Evolutionary conservation across 2,113 vertebrate genomes (phyloP).

Genomic region (Pygathrix nemaeus): DNA sequence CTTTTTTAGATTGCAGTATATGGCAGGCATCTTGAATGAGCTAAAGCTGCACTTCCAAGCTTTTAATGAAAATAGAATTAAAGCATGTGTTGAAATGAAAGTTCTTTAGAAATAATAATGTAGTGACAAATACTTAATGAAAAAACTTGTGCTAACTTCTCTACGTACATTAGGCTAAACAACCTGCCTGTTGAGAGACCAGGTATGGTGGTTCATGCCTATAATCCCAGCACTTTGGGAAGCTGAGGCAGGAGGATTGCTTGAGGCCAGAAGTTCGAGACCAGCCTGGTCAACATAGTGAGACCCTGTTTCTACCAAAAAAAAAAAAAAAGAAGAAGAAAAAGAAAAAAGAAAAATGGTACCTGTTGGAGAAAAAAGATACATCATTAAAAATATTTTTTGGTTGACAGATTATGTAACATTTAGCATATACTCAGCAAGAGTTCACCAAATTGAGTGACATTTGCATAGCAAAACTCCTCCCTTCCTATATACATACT

Average conservation of each 20-base stretch:
- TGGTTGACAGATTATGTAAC: background rate
- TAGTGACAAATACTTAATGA: background rate
- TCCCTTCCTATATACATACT: background rate
- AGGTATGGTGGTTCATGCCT: too few relatives aligned
- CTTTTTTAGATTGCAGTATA: background rate
- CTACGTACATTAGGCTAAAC: constrained; percentile 27
- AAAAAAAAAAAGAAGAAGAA: background rate
- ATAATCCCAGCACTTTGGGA: too few relatives aligned
- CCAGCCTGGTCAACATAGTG: too few relatives aligned
- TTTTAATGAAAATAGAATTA: constrained; percentile 38
- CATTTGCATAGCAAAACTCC: background rate
- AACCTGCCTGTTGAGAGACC: background rate
- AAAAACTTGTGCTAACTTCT: background rate
- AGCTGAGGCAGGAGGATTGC: too few relatives aligned
- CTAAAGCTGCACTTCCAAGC: constrained; percentile 20
- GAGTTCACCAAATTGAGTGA: constrained; percentile 26
- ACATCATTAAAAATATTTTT: constrained; percentile 22
- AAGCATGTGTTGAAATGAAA: constrained; percentile 33
- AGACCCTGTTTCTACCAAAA: too few relatives aligned
- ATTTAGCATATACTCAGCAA: constrained; percentile 34
- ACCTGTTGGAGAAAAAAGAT: background rate
- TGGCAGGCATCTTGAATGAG: background rate
- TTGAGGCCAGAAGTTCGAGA: too few relatives aligned
- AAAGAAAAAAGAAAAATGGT: background rate
- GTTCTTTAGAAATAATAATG: background rate